Conservation (phyloP, 2,113 vertebrate genomes). For the Festucalex cinctus region DNA sequence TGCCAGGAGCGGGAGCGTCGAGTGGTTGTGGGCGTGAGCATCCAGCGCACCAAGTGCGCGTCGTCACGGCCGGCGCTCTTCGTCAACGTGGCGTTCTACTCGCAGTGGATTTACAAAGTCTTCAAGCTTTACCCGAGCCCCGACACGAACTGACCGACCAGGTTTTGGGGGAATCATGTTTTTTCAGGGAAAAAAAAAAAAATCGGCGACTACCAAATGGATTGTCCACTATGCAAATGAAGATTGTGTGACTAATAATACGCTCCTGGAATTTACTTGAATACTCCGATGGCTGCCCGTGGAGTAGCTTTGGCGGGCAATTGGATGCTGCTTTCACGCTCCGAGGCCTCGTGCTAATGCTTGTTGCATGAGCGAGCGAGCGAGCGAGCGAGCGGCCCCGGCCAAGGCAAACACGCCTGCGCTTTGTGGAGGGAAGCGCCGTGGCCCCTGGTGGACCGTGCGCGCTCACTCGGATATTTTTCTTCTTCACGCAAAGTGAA, state of each 20-base stretch:
- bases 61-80: slow-evolving; percentile 87
- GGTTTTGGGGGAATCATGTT: neutral
- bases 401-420: slow-evolving; percentile 69
- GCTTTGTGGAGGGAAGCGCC: slow-evolving; percentile 65
- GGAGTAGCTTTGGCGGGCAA: neutral
- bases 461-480: slow-evolving; percentile 61
- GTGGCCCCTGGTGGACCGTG: slow-evolving; percentile 71
- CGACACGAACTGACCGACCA: slow-evolving; percentile 55
- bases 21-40: slow-evolving; percentile 88
- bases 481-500: slow-evolving; percentile 40
- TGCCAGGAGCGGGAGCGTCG: slow-evolving; percentile 88
- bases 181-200: slow-evolving; percentile 12
- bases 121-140: slow-evolving; percentile 70
- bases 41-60: slow-evolving; percentile 90
- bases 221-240: neutral
- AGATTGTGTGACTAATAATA: slow-evolving; percentile 38
- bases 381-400: slow-evolving; percentile 48
- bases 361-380: slow-evolving; percentile 60
- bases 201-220: neutral
- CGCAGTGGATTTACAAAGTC: slow-evolving; percentile 95
- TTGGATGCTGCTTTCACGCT: slow-evolving; percentile 12
- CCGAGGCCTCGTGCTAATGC: slow-evolving; percentile 57
- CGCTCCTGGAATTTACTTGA: slow-evolving; percentile 78
- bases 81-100: slow-evolving; percentile 90
- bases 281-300: slow-evolving; percentile 25